Percentiles rank a stretch among this genome's conserved stretches.
Evolutionary conservation across 2,797 vertebrate species (phyloP).

Genomic region (Tokudaia tokunoshimensis): DNA sequence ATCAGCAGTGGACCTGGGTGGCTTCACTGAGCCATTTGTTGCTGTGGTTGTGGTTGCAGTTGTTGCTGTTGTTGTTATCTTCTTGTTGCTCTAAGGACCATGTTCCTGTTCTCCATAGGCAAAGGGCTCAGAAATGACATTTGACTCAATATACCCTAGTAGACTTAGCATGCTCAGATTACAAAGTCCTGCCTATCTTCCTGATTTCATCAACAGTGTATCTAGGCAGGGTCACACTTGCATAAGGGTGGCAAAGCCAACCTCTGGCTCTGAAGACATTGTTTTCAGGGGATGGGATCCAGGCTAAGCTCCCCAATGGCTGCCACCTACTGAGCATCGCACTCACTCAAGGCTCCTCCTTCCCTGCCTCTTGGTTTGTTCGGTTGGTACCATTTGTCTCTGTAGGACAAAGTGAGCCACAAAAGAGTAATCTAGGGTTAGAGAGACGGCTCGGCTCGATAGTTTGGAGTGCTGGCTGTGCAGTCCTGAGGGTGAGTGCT

Average conservation of each 20-base stretch:
- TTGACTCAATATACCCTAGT: neutral
- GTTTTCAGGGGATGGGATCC: neutral
- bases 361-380: neutral
- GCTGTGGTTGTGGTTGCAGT: neutral
- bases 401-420: slow-evolving; percentile 8
- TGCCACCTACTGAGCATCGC: neutral
- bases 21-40: neutral
- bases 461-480: neutral
- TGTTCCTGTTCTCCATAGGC: neutral
- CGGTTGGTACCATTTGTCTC: neutral
- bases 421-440: neutral
- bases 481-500: neutral
- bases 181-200: neutral
- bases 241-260: neutral
- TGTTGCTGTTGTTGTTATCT: neutral
- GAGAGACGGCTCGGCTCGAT: neutral
- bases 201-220: neutral
- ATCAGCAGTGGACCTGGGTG: neutral
- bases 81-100: neutral
- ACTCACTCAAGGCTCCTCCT: neutral
- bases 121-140: neutral
- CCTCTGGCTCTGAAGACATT: neutral
- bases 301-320: neutral
- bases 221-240: neutral
- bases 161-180: neutral